Percentiles rank a stretch among this genome's conserved stretches.
Conservation (phyloP, 2,888 invertebrate genomes). For the Nomada fabriciana region DNA sequence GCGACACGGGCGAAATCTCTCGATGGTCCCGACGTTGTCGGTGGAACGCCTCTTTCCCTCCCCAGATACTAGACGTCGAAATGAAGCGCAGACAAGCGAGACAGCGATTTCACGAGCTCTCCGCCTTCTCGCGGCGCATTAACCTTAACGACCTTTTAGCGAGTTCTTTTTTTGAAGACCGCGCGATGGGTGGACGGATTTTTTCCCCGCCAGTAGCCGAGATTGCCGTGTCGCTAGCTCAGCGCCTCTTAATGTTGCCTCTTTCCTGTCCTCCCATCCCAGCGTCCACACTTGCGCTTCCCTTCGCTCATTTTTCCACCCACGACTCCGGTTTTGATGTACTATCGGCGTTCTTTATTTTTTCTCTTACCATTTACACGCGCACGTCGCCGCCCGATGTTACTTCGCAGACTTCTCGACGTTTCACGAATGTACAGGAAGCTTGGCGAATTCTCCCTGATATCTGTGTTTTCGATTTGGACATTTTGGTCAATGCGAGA, state of each 20-base stretch:
- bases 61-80: slow-evolving; percentile 15
- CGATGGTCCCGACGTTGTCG: slow-evolving; percentile 14
- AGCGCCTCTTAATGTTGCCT: slow-evolving; percentile 81
- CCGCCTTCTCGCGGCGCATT: slow-evolving; percentile 75
- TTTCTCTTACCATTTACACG: background rate
- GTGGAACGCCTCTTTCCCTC: slow-evolving; percentile 2
- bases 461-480: too few species aligned
- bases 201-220: slow-evolving; percentile 76
- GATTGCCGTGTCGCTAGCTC: slow-evolving; percentile 81
- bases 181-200: slow-evolving; percentile 54
- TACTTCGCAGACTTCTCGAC: slow-evolving; percentile 12
- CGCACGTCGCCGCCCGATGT: slow-evolving; percentile 24
- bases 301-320: slow-evolving; percentile 32
- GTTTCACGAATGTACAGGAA: too few species aligned
- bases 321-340: slow-evolving; percentile 64
- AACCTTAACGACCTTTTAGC: slow-evolving; percentile 82
- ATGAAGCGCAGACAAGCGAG: slow-evolving; percentile 65
- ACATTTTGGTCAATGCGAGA: too few species aligned
- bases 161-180: slow-evolving; percentile 68
- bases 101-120: slow-evolving; percentile 45
- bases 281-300: background rate
- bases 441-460: too few species aligned
- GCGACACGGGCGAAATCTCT: slow-evolving; percentile 31
- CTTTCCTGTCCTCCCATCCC: slow-evolving; percentile 66
- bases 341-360: slow-evolving; percentile 55